phyloP scores from a whole-genome alignment of 2,888 invertebrate species.

The Epiblema foenella region DNA sequence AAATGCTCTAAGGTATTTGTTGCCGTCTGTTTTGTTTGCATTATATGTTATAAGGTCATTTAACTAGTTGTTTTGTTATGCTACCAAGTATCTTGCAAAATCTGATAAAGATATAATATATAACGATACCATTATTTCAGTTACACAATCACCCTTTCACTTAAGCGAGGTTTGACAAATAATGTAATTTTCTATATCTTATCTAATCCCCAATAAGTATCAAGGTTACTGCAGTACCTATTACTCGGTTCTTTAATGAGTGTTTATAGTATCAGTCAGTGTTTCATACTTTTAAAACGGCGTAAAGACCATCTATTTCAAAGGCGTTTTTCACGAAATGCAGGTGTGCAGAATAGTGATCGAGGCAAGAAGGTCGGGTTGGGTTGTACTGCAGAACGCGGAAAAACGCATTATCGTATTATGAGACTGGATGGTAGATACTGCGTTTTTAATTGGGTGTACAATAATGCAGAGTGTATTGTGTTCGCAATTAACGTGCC shows the following conservation, averaged over 20 bases:
- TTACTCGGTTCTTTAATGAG: constrained; percentile 14
- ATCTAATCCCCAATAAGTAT: constrained; percentile 19
- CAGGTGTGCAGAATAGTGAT: constrained; percentile 70
- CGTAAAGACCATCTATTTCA: not conserved
- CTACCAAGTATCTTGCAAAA: constrained; percentile 28
- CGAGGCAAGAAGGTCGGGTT: constrained; percentile 61
- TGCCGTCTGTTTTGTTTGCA: not conserved
- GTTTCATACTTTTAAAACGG: not conserved
- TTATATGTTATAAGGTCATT: constrained; percentile 10
- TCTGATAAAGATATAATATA: constrained; percentile 16
- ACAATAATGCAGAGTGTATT: constrained; percentile 58
- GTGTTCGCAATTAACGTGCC: constrained; percentile 59
- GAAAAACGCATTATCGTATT: constrained; percentile 17
- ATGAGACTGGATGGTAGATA: not conserved
- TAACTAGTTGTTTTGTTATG: constrained; percentile 20
- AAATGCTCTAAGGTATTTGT: not conserved
- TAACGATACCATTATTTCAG: constrained; percentile 25
- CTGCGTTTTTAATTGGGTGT: constrained; percentile 48
- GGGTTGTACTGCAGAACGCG: not conserved
- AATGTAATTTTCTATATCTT: constrained; percentile 28
- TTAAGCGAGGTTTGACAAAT: constrained; percentile 29
- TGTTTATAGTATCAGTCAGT: constrained; percentile 43
- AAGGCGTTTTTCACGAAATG: constrained; percentile 47
- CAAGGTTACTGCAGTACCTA: constrained; percentile 20
- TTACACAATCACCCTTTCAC: constrained; percentile 35